Percentiles rank a stretch among this genome's conserved stretches.
phyloP scores from a whole-genome alignment of 2,113 vertebrate species.

The Oxygymnocypris stewartii region DNA sequence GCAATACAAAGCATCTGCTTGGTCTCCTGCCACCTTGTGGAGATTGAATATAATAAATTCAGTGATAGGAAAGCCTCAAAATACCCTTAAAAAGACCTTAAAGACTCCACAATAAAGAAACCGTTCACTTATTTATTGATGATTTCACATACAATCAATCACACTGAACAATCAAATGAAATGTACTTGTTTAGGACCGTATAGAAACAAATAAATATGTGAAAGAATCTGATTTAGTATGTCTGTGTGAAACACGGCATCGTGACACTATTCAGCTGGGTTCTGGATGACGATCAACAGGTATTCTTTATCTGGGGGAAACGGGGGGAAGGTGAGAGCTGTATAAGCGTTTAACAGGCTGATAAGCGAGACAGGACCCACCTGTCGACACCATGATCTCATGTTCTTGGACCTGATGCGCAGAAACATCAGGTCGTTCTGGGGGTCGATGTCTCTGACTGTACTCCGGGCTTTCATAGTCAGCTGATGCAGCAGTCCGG shows the following conservation, averaged over 20 bases:
- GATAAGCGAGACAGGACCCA: conserved; percentile 57
- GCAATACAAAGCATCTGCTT: neutral
- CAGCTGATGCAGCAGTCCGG: conserved; percentile 78
- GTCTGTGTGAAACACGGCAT: neutral
- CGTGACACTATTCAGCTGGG: conserved; percentile 68
- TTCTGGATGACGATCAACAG: conserved; percentile 85
- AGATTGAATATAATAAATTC: neutral
- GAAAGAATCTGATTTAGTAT: neutral
- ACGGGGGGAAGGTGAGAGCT: neutral
- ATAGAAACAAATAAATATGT: too few relatives aligned
- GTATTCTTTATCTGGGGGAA: conserved; percentile 78
- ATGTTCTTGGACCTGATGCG: conserved; percentile 82
- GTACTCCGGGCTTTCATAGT: conserved; percentile 75
- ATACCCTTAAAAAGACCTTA: neutral
- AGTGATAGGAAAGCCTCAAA: neutral
- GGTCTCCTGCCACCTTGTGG: neutral
- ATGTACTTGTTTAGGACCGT: neutral
- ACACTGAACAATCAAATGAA: neutral
- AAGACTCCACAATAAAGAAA: neutral
- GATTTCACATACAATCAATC: neutral
- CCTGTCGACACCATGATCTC: conserved; percentile 86
- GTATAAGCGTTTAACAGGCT: neutral
- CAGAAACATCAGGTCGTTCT: conserved; percentile 84
- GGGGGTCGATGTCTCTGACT: conserved; percentile 83
- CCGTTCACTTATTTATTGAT: neutral